These are phyloP conservation scores for Sesamia inferens DNA, from an alignment of 2,888 invertebrate genomes.

Conservation along the genomic window DNA sequence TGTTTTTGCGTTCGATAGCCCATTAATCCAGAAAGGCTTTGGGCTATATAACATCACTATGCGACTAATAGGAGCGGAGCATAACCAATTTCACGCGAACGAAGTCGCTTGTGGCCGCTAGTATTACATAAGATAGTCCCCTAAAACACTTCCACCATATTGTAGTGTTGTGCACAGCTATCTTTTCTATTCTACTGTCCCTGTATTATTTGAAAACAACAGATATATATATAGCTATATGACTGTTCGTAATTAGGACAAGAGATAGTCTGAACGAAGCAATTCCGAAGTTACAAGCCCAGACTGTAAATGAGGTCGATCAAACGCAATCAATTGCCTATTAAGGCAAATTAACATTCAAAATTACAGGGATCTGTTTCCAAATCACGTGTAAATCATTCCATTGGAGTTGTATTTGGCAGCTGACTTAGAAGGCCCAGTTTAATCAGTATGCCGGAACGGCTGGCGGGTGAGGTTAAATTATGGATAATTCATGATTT, in stretches of 20 bases:
- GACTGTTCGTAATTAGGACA: constrained; percentile 11
- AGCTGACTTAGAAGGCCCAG: constrained; percentile 49
- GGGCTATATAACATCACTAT: no score
- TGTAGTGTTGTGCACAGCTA: no score
- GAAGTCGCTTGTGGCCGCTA: no score
- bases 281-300: constrained; percentile 29
- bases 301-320: constrained; percentile 47
- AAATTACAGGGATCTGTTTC: constrained; percentile 58
- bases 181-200: no score
- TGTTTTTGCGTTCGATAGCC: no score
- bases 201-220: no score
- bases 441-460: constrained; percentile 58
- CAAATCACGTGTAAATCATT: constrained; percentile 62
- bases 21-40: no score
- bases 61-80: no score
- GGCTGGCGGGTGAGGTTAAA: constrained; percentile 38
- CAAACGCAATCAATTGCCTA: constrained; percentile 59
- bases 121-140: no score
- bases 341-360: constrained; percentile 61
- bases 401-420: constrained; percentile 47
- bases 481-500: constrained; percentile 2
- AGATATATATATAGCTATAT: background rate
- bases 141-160: no score
- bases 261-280: constrained; percentile 34
- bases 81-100: no score